phyloP scores from a whole-genome alignment of 2,113 vertebrate genomes.

The Cacatua alba region DNA sequence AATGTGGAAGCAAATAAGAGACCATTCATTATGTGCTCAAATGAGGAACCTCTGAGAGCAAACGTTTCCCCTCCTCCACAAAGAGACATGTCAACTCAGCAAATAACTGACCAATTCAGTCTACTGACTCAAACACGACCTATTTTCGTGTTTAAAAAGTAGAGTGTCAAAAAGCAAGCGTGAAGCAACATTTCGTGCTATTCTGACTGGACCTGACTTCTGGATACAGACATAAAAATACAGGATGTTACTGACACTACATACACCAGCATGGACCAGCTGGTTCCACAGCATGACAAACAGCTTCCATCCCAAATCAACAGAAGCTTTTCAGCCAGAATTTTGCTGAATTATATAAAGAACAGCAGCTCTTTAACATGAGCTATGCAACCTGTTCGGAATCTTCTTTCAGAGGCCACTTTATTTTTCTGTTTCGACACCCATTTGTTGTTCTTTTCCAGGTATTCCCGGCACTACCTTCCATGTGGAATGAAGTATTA shows the following conservation, averaged over 20 bases:
- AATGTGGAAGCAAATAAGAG: neutral
- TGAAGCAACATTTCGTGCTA: neutral
- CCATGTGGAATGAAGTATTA: neutral
- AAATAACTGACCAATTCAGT: neutral
- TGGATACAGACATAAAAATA: neutral
- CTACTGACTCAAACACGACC: neutral
- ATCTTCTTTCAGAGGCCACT: neutral
- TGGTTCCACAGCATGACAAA: neutral
- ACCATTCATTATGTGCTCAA: neutral
- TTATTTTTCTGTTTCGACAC: neutral
- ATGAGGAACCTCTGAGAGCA: slow-evolving; percentile 41
- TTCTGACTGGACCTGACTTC: neutral
- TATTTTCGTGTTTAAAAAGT: neutral
- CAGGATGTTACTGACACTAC: neutral
- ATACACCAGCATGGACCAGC: accelerated
- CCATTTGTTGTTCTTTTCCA: neutral
- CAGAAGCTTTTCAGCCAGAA: neutral
- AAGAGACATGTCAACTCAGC: neutral
- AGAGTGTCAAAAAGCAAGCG: neutral
- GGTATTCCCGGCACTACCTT: neutral
- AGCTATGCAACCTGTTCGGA: neutral
- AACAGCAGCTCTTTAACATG: neutral
- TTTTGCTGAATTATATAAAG: neutral
- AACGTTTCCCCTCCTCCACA: neutral
- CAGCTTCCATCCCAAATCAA: neutral